Base-by-base conservation (phyloP, 2,113 vertebrate species). In the Lycaon pictus region DNA sequence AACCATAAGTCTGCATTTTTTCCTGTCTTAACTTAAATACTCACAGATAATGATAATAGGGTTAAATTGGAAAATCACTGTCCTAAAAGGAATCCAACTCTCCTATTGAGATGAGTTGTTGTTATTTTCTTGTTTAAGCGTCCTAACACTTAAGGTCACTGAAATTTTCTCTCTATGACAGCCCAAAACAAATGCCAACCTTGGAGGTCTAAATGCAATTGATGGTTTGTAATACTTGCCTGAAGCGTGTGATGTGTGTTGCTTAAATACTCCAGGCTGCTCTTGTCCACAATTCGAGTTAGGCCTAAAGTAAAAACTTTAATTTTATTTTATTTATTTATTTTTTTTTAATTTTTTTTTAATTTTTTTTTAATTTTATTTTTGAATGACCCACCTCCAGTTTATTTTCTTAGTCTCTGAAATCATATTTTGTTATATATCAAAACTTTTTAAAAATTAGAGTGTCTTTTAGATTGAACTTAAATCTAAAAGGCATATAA, bases 381-480 rank as follows among this genome's bases (percentile, higher is more conserved):
- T 96, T 67, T 91, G 62, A 19, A 12, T 79, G 20, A 1, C 6
- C 4, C 10, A 91, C 25, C 35, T 7, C 13, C 32, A 95, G 80
- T 94, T 84, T 72, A 17, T 94, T 96, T 92, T 56, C 56, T 79
- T 77, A 37, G 20, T 93, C 35, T 93, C 93, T 77, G n/a, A 79
- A 90, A 71, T 81, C 9, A 55, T 32, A 62, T 83, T 92, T 92
- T 86, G 22, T 65, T 92, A 60, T 67, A 0, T n/a, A 37, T 60
- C 10, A 56, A 90, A 69, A 74, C 17, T 3, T 67, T 81, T 76
- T 58, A 88, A 92, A 85, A 69, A n/a, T 96, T 60, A 27, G 80
- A 89, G 2, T 76, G 2, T 35, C 65, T 97, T 88, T 89, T 55
- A 86, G 90, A 85, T 51, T 96, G 32, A 80, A 91, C 25, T 91